Conservation (phyloP, 2,113 vertebrate species). For the Nibea albiflora region DNA sequence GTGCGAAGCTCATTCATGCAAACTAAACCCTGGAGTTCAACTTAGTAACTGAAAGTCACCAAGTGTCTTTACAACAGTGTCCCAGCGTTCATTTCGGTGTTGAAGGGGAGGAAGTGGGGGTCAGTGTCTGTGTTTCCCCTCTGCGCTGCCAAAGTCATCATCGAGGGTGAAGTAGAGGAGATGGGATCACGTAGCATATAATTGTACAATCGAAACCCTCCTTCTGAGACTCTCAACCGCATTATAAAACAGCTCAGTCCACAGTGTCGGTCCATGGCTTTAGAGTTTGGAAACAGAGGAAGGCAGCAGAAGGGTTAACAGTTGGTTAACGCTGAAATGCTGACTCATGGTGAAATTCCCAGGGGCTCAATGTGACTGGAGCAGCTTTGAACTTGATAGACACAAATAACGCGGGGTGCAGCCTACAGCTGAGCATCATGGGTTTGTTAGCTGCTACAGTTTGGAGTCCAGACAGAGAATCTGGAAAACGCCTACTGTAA, state of each 20-base stretch:
- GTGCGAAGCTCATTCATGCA: conserved; percentile 12
- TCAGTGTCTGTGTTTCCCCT: conserved; percentile 44
- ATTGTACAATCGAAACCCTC: conserved; percentile 56
- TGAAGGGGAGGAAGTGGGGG: conserved; percentile 12
- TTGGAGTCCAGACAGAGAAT: conserved; percentile 41
- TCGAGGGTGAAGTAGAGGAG: conserved; percentile 38
- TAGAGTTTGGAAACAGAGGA: conserved; percentile 17
- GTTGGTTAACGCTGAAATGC: conserved; percentile 50
- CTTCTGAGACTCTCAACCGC: conserved; percentile 34
- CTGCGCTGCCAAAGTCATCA: conserved; percentile 63
- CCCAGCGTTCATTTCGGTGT: conserved; percentile 28
- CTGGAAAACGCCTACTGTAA: conserved; percentile 8
- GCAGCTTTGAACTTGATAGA: conserved; percentile 66
- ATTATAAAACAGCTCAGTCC: conserved; percentile 34
- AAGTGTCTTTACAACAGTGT: conserved; percentile 30
- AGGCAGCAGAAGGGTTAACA: conserved; percentile 43
- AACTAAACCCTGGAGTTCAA: conserved; percentile 23
- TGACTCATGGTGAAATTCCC: conserved; percentile 60
- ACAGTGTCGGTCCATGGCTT: neutral
- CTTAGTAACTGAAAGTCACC: conserved; percentile 37
- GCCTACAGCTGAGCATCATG: conserved; percentile 24
- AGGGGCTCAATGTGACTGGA: conserved; percentile 33
- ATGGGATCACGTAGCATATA: conserved; percentile 59
- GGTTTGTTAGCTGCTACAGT: conserved; percentile 30
- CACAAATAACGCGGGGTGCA: conserved; percentile 56